A percentile compares a stretch with the other conserved stretches of the same genome.
phyloP scores from a whole-genome alignment of 2,113 vertebrate species.

The Ginglymostoma cirratum region DNA sequence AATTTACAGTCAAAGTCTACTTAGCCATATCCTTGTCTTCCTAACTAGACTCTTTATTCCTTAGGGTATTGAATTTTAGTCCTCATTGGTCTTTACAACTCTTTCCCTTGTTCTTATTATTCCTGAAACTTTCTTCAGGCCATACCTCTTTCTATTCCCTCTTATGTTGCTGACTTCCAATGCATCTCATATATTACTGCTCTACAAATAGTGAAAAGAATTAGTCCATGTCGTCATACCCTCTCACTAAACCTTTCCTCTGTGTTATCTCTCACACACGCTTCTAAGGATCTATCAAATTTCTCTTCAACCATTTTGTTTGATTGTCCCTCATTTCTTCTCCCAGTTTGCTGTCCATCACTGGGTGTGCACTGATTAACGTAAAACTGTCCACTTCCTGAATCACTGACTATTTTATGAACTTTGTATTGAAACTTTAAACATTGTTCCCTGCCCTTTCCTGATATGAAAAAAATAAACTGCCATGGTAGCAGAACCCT shows the following conservation, averaged over 20 bases:
- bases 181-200: not conserved
- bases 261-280: not conserved
- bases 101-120: not conserved
- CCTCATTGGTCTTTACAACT: not conserved
- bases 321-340: not conserved
- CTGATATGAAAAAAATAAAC: not conserved
- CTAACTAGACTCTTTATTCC: not conserved
- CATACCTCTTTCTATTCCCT: not conserved
- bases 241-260: not conserved
- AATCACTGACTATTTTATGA: not conserved
- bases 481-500: not conserved
- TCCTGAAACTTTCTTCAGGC: not conserved
- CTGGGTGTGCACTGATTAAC: not conserved
- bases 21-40: not conserved
- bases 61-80: not conserved
- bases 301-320: not conserved
- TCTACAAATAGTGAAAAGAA: not conserved
- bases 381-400: not conserved
- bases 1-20: not conserved
- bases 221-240: not conserved
- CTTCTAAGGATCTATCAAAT: not conserved
- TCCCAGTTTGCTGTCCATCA: not conserved
- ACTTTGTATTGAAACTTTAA: not conserved
- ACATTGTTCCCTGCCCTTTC: not conserved
- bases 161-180: not conserved